Evolutionary conservation across 2,888 invertebrate genomes (phyloP).

Genomic region (Candidula unifasciata): DNA sequence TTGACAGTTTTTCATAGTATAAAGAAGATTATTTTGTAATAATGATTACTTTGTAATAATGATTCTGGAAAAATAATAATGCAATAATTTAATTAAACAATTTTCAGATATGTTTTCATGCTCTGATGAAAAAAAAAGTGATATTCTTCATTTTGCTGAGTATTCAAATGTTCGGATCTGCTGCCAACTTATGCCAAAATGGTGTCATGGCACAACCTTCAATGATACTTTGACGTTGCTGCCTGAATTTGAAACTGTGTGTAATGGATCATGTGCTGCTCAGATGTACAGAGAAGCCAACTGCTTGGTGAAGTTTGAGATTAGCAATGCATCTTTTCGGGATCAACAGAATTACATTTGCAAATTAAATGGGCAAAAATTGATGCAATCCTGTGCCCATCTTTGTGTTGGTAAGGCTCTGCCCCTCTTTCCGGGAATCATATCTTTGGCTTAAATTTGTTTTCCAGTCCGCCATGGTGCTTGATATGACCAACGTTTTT

Average conservation of each 20-base stretch:
- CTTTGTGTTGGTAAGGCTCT: too few species aligned
- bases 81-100: too few species aligned
- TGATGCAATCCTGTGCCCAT: too few species aligned
- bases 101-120: constrained; percentile 18
- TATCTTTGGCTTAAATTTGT: too few species aligned
- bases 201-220: neutral
- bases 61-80: too few species aligned
- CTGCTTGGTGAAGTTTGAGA: constrained; percentile 3
- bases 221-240: neutral
- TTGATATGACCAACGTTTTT: too few species aligned
- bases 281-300: neutral
- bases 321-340: neutral
- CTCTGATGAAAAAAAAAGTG: neutral
- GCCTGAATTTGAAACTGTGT: neutral
- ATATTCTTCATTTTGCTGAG: neutral
- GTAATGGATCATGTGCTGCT: neutral
- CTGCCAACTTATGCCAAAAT: neutral
- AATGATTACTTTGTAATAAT: too few species aligned
- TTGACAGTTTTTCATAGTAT: too few species aligned
- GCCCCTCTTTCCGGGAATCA: too few species aligned
- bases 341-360: neutral
- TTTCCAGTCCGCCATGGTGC: too few species aligned
- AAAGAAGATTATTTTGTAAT: too few species aligned
- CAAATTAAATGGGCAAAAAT: neutral
- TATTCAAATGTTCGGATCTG: neutral